Base-by-base conservation (phyloP, 2,797 vertebrate species). In the Cottoperca gobio region DNA sequence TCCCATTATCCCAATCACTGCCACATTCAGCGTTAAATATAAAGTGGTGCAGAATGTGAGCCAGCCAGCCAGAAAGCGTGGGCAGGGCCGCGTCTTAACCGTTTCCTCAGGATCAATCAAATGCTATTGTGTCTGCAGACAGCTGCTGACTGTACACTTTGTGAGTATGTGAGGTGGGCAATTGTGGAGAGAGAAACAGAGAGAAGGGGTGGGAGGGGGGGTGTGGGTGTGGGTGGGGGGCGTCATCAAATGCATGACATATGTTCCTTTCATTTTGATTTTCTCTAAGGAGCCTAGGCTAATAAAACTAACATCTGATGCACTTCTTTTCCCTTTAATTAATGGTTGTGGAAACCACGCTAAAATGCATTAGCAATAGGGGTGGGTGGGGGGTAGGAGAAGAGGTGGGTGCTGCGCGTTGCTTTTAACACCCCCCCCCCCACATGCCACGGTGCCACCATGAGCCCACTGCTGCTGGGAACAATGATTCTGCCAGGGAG, bases 301-400 rank as follows among this genome's bases (percentile, higher is more conserved):
- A 93, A 94, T 95, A 94, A 95, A 95, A 94, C 90, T 84, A 93
- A 92, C 92, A 94, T 93, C 91, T 93, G 92, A 95, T 94, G 89
- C 89, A 91, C 85, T 88, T 79, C 79, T 93, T 92, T 83, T 21
- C 71, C 88, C 87, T 92, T 92, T 93, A 93, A 95, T 95, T 93
- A 94, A 93, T 86, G 88, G 82, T 84, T 86, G 84, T 70, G 81
- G 85, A 91, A 91, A 92, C 86, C 85, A 89, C 78, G 46, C 73
- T 89, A 85, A 89, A 88, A 87, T 82, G 82, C 89, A 86, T 88
- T 88, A 88, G 65, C 70, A 69, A 76, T 79, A 33, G n/a, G 28
- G 26, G 52, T 57, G 68, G 50, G 52, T n/a, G n/a, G n/a, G n/a
- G 37, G 16, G 48, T 16, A 9, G 62, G 33, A 57, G 80, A 70